Conservation (phyloP, 2,797 vertebrate genomes). For the Manis javanica region DNA sequence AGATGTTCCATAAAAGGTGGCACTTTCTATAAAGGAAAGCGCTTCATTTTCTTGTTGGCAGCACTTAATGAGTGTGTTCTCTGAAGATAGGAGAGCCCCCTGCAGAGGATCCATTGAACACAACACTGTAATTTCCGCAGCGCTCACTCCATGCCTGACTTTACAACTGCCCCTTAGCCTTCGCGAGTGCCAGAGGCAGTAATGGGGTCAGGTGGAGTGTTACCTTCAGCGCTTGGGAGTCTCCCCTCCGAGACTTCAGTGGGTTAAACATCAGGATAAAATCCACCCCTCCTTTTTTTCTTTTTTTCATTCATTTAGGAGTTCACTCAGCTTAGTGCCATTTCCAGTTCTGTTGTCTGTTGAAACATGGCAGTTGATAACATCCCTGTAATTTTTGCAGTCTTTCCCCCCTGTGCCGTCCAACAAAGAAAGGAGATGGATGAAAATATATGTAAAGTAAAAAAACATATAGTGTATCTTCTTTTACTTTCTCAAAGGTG, state of each 20-base stretch:
- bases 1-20: constrained; percentile 26
- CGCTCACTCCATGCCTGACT: constrained; percentile 69
- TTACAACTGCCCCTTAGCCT: constrained; percentile 80
- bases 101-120: constrained; percentile 32
- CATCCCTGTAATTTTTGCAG: constrained; percentile 74
- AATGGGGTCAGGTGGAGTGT: constrained; percentile 81
- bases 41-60: not conserved
- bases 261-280: not conserved
- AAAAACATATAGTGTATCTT: constrained; percentile 81
- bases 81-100: constrained; percentile 40
- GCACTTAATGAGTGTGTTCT: constrained; percentile 44
- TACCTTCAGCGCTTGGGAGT: constrained; percentile 69
- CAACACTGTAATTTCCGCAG: constrained; percentile 35
- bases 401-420: constrained; percentile 55
- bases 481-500: constrained; percentile 77
- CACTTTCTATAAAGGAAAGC: constrained; percentile 29
- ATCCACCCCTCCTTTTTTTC: constrained; percentile 46
- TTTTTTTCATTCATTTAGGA: constrained; percentile 68
- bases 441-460: constrained; percentile 83
- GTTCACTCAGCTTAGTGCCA: constrained; percentile 64
- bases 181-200: constrained; percentile 77
- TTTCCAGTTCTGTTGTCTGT: constrained; percentile 73
- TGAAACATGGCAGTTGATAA: constrained; percentile 78
- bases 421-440: constrained; percentile 82
- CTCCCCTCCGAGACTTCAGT: not conserved